Conservation (phyloP, 2,113 vertebrate genomes). For the Phalacrocorax carbo region DNA sequence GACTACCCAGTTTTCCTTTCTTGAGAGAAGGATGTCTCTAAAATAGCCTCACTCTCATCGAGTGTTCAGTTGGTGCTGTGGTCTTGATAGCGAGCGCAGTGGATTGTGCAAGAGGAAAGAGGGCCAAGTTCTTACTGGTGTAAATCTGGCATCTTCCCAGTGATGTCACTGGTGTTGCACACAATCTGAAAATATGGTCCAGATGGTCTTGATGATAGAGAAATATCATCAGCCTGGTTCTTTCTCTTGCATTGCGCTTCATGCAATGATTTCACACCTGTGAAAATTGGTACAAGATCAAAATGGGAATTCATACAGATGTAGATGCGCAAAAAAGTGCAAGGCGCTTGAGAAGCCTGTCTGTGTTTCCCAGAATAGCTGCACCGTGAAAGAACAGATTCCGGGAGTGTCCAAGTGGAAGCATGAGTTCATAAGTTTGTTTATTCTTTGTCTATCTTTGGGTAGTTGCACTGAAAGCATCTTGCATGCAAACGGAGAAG, state of each 20-base stretch:
- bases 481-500: background rate
- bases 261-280: background rate
- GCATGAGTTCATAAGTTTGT: background rate
- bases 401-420: background rate
- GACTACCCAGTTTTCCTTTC: background rate
- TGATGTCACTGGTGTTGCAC: background rate
- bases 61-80: accelerated
- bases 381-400: background rate
- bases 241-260: background rate
- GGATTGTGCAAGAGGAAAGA: accelerated
- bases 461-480: background rate
- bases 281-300: background rate
- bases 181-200: background rate
- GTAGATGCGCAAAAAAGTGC: background rate
- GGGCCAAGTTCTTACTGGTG: background rate
- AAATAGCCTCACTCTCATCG: background rate
- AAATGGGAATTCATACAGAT: background rate
- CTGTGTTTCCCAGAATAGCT: background rate
- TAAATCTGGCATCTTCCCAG: background rate
- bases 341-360: background rate
- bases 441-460: background rate
- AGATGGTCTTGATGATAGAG: background rate
- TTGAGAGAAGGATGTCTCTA: background rate
- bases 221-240: background rate
- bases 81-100: accelerated